Percentiles rank a stretch among this genome's conserved stretches.
Evolutionary conservation across 2,113 vertebrate species (phyloP).

Genomic region (Bujurquina vittata): DNA sequence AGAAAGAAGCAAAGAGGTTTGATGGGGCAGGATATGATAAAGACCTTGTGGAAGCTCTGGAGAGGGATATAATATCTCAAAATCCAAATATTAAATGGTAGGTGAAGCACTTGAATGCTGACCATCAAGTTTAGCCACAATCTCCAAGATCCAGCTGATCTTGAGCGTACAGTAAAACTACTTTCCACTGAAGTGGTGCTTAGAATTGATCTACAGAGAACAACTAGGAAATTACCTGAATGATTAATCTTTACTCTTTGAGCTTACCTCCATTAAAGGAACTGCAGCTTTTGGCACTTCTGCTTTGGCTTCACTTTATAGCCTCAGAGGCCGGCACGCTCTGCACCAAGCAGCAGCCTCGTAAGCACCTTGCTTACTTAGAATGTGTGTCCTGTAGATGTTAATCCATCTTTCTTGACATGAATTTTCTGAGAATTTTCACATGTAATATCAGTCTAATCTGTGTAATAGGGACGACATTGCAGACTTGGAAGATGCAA

Average conservation of each 20-base stretch:
- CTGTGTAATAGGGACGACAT: slow-evolving; percentile 91
- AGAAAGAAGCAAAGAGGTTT: slow-evolving; percentile 91
- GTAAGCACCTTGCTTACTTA: no score
- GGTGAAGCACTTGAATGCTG: slow-evolving; percentile 18
- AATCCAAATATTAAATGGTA: slow-evolving; percentile 97
- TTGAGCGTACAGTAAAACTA: no score
- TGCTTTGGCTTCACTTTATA: neutral
- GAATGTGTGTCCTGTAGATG: neutral
- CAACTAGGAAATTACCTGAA: neutral
- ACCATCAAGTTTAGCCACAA: no score
- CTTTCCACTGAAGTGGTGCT: no score
- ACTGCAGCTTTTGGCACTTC: neutral
- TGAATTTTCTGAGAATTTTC: neutral
- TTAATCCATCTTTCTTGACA: neutral
- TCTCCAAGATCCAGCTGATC: no score
- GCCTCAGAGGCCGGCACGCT: neutral
- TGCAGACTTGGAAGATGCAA: slow-evolving; percentile 94
- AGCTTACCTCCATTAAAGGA: neutral
- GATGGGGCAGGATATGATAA: slow-evolving; percentile 94
- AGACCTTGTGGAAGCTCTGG: slow-evolving; percentile 94
- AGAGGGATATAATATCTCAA: slow-evolving; percentile 98
- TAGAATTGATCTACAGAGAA: no score
- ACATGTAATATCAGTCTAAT: neutral
- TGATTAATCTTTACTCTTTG: neutral
- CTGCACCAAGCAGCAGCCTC: no score